Conservation (phyloP, 2,888 invertebrate species). For the Pachydiplax longipennis region DNA sequence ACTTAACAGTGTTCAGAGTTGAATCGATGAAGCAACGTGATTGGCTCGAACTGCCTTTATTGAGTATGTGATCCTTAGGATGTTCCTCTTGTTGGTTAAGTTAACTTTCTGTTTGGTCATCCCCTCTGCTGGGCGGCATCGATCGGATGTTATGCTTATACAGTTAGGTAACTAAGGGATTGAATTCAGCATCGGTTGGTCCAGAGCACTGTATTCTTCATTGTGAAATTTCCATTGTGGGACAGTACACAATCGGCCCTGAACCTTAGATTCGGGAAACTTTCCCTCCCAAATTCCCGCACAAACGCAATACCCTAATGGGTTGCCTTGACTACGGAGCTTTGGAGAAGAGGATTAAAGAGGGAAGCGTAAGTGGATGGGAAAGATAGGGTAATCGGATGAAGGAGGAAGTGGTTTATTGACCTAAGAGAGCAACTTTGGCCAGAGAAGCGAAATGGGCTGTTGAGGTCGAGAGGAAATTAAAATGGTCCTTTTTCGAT, state of each 20-base stretch:
- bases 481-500: not conserved
- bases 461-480: not conserved
- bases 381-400: not conserved
- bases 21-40: no score
- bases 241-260: not conserved
- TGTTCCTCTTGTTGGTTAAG: no score
- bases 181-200: no score
- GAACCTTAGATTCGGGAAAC: not conserved
- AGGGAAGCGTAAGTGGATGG: not conserved
- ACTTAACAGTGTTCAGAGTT: no score
- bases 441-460: not conserved
- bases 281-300: not conserved
- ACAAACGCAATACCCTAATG: not conserved
- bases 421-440: not conserved
- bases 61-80: no score
- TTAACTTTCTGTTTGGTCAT: no score
- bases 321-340: not conserved
- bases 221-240: no score
- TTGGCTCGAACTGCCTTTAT: no score
- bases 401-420: not conserved
- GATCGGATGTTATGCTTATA: no score
- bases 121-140: no score
- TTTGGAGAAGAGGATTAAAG: not conserved
- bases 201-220: no score
- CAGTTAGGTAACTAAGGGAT: no score